These are phyloP conservation scores for Actinia equina DNA, from an alignment of 64 coral and sea anemone species.

Conservation along the genomic window DNA sequence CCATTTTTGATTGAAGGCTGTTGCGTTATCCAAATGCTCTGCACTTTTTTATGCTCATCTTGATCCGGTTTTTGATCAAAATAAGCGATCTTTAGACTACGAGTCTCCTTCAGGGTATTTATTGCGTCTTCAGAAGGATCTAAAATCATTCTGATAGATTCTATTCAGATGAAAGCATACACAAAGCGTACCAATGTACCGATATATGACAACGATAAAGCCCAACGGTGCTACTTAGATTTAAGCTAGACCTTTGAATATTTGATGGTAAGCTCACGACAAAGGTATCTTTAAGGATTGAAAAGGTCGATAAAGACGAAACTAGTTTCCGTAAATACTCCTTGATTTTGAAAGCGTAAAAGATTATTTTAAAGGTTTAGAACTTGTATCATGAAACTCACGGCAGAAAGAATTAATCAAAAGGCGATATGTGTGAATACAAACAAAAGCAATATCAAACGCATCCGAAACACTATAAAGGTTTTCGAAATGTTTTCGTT, in stretches of 20 bases:
- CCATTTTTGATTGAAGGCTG: neutral
- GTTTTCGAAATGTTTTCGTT: neutral
- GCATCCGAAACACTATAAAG: neutral
- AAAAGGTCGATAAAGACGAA: too few relatives aligned
- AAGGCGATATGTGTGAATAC: neutral
- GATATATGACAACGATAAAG: constrained; percentile 3
- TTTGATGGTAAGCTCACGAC: neutral
- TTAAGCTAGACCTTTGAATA: neutral
- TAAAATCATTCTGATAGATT: neutral
- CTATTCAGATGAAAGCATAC: neutral
- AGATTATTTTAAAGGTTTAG: too few relatives aligned
- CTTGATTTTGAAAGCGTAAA: too few relatives aligned
- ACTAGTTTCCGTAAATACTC: too few relatives aligned
- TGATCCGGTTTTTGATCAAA: constrained; percentile 5
- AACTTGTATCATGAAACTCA: too few relatives aligned
- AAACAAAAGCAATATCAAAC: neutral
- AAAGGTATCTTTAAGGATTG: neutral
- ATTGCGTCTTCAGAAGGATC: neutral
- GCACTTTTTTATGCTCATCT: neutral
- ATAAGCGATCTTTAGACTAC: neutral
- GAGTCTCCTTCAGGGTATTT: neutral
- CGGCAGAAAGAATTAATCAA: neutral
- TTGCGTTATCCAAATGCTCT: neutral
- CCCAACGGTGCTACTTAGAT: neutral
- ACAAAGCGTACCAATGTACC: neutral